Evolutionary conservation across 1,140 invertebrate genomes (phyloP), one percentile per base, ranked within the genome.

Genomic region (Drosophila ironensis): DNA sequence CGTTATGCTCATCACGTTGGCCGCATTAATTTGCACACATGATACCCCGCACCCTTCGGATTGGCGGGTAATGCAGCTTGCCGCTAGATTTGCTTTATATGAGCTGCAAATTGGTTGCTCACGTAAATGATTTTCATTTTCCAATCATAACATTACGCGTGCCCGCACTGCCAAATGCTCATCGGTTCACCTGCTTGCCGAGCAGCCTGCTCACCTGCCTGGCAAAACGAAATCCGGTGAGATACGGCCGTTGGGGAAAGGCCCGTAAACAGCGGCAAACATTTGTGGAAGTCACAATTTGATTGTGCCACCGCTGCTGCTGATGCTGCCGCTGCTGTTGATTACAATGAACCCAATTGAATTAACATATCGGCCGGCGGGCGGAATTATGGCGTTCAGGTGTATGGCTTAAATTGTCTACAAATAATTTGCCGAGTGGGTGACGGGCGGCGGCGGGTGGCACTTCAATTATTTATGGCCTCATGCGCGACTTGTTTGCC

Each of bases 41-140:
- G 63, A 78, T 72, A 75, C 47, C 59, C 48, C 40, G 33, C 28
- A 33, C 68, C 16, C 17, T 11, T 12, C 4, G 16, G 22, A 2
- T 9, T 0, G 9, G 33, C 8, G 30, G 68, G 22, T 44, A 52
- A 27, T 64, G 52, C 69, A 80, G 42, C 47, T 68, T 77, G 75
- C 64, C 68, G 80, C 70, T 74, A 78, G 80, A 84, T 84, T 78
- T 84, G 63, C 50, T 78, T 78, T 74, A 86, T 74, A 78, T 86
- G 80, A 54, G 50, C 74, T 74, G 70, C 59, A 67, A 84, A 84
- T 84, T 84, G 78, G 80, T 46, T 47, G 63, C 52, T 54, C 81
- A 86, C 80, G 80, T 86, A 86, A 86, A 86, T 87, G 80, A 80
- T 87, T 86, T 86, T 86, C 75, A 86, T 86, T 87, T 86, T 87